Percentiles rank a stretch among this genome's conserved stretches.
Conservation (phyloP, 2,113 vertebrate genomes). For the Oreocharis arfaki region DNA sequence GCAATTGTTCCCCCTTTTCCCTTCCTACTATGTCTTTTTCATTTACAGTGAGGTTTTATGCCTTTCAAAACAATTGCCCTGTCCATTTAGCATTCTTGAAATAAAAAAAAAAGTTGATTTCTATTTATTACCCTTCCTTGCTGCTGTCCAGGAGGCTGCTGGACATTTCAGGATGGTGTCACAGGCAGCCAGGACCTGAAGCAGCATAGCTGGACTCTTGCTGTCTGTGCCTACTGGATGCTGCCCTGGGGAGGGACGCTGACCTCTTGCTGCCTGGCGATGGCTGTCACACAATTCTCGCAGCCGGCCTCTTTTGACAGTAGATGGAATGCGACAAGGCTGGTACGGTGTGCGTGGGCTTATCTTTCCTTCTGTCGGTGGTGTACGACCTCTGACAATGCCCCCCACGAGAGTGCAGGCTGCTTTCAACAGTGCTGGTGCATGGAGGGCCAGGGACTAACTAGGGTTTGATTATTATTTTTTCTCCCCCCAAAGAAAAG, state of each 20-base stretch:
- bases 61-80: not conserved
- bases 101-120: not conserved
- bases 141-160: not conserved
- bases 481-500: not conserved
- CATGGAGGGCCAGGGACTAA: not conserved
- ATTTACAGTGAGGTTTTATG: not conserved
- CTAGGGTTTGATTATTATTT: not conserved
- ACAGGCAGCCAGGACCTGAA: not conserved
- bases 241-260: not conserved
- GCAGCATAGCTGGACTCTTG: not conserved
- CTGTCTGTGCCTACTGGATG: not conserved
- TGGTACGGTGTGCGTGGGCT: not conserved
- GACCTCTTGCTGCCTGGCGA: not conserved
- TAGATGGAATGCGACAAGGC: not conserved
- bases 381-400: fast-evolving
- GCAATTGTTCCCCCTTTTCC: not conserved
- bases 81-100: not conserved
- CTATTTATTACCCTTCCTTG: not conserved
- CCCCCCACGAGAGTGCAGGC: not conserved
- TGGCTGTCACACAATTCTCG: fast-evolving
- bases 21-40: not conserved
- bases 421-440: not conserved
- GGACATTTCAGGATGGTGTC: not conserved
- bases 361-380: not conserved
- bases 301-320: fast-evolving